Conservation (phyloP, 2,113 vertebrate genomes). For the Lagopus leucura region DNA sequence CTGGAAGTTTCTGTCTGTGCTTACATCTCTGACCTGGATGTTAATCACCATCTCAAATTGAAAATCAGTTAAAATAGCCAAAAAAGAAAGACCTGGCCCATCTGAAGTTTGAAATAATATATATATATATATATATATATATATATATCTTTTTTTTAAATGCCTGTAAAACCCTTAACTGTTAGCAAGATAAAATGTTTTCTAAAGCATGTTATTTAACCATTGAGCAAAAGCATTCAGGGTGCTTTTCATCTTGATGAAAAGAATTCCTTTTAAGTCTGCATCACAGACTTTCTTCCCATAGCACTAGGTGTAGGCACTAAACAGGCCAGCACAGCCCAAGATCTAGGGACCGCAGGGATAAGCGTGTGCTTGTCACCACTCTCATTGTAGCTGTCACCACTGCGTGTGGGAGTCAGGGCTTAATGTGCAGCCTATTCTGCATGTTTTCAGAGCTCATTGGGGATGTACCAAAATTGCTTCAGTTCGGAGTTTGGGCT, state of each 20-base stretch:
- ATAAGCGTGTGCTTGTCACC: background rate
- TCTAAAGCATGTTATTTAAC: background rate
- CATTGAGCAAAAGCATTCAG: background rate
- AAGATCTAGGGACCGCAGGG: background rate
- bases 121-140: no score
- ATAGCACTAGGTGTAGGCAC: background rate
- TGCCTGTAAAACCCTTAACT: background rate
- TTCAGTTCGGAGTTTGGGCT: background rate
- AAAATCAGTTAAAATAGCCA: background rate
- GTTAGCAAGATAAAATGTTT: background rate
- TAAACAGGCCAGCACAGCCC: background rate
- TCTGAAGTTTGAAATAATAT: background rate
- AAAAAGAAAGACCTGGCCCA: background rate
- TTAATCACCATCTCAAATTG: background rate
- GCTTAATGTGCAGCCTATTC: background rate
- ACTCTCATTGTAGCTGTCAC: accelerated
- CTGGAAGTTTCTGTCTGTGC: background rate
- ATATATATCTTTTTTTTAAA: no score
- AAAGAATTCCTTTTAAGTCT: background rate
- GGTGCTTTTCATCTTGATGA: background rate
- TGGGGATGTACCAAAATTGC: background rate
- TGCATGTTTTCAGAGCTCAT: background rate
- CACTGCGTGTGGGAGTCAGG: accelerated
- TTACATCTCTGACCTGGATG: background rate
- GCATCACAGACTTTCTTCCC: background rate